Percentiles rank a stretch among this genome's conserved stretches.
phyloP scores from a whole-genome alignment of 2,113 vertebrate genomes.

The Peromyscus californicus region DNA sequence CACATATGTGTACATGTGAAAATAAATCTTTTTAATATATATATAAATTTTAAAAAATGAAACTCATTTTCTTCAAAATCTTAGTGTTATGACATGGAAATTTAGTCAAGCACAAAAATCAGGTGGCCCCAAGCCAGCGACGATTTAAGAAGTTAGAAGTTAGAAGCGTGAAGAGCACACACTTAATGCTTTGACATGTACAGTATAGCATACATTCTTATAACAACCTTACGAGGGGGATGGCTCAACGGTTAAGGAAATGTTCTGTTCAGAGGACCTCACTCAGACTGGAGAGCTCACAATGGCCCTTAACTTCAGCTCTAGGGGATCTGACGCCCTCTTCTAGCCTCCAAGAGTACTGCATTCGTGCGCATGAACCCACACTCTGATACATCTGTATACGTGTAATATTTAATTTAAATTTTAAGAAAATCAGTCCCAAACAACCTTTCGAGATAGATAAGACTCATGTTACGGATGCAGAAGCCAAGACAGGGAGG shows the following conservation, averaged over 20 bases:
- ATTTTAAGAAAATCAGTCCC: not conserved
- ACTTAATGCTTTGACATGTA: not conserved
- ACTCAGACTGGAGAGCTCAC: not conserved
- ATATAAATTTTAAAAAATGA: not conserved
- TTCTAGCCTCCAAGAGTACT: not conserved
- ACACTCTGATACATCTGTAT: not conserved
- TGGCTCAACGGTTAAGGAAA: not conserved
- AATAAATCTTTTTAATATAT: not conserved
- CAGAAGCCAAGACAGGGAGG: not conserved
- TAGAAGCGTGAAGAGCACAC: not conserved
- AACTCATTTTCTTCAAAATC: not conserved
- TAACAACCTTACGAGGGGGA: not conserved
- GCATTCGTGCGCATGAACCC: not conserved
- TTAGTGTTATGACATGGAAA: not conserved
- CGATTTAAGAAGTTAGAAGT: conserved; percentile 18
- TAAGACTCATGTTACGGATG: not conserved
- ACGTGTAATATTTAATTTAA: not conserved
- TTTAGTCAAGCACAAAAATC: conserved; percentile 48
- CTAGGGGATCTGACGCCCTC: not conserved
- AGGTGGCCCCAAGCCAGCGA: not conserved
- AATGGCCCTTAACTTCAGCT: not conserved
- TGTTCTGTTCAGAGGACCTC: not conserved
- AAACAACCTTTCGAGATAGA: not conserved
- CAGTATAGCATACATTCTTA: not conserved
- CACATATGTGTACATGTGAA: not conserved